Conservation (phyloP, 2,888 invertebrate genomes). For the Hirtodrosophila histrioides region DNA sequence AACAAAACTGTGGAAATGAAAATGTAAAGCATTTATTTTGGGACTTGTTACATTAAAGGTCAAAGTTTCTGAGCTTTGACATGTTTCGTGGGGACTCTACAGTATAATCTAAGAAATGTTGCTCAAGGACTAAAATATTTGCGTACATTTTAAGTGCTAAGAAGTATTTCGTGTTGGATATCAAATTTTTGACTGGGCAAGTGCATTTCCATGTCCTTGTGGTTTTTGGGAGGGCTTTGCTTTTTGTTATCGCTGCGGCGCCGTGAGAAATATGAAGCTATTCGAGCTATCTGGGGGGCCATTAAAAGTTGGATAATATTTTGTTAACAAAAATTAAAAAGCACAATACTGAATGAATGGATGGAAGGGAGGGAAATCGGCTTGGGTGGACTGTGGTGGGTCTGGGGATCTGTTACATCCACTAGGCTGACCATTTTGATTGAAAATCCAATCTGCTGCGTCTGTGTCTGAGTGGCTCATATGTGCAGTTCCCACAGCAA, state of each 20-base stretch:
- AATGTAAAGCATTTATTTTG: too few species aligned
- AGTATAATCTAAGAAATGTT: too few species aligned
- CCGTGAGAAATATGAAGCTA: slow-evolving; percentile 52
- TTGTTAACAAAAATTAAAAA: slow-evolving; percentile 69
- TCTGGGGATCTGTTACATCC: slow-evolving; percentile 24
- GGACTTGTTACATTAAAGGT: too few species aligned
- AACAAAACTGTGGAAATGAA: too few species aligned
- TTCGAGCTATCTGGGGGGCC: slow-evolving; percentile 53
- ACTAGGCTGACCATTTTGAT: slow-evolving; percentile 69
- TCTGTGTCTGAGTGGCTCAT: slow-evolving; percentile 77
- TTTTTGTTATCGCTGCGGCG: slow-evolving; percentile 21
- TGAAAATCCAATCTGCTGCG: slow-evolving; percentile 76
- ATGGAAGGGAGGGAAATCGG: background rate
- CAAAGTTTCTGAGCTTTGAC: too few species aligned
- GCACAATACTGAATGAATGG: slow-evolving; percentile 4
- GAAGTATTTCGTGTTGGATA: slow-evolving; percentile 25
- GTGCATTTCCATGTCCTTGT: slow-evolving; percentile 47
- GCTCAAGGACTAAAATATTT: too few species aligned
- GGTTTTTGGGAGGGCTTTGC: background rate
- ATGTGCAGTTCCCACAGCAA: slow-evolving; percentile 84
- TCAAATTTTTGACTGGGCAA: slow-evolving; percentile 31
- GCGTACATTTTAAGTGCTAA: background rate
- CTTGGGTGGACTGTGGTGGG: slow-evolving; percentile 2
- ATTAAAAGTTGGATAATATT: slow-evolving; percentile 76
- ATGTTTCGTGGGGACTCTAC: too few species aligned